Conservation (phyloP, 2,888 invertebrate species). For the Netelia melanura region DNA sequence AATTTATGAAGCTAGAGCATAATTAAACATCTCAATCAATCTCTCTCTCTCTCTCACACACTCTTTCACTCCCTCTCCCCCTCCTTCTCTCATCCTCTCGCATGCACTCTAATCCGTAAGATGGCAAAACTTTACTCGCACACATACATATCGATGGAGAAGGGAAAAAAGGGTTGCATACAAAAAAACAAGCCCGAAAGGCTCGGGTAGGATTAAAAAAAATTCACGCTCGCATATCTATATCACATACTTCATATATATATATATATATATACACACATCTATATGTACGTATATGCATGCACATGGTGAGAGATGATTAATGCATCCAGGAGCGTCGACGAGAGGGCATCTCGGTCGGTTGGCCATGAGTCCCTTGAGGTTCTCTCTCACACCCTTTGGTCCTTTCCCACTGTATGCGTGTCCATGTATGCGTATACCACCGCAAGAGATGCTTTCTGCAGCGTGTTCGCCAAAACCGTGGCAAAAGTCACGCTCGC, state of each 20-base stretch:
- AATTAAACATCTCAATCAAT: too few species aligned
- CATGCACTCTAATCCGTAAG: background rate
- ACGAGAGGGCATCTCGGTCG: conserved; percentile 51
- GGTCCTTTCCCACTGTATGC: background rate
- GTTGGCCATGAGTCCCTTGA: conserved; percentile 35
- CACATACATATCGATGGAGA: background rate
- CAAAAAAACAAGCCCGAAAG: too few species aligned
- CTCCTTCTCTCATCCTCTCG: background rate
- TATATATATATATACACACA: background rate
- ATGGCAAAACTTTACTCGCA: background rate
- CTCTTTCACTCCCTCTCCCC: background rate
- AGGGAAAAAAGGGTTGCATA: too few species aligned
- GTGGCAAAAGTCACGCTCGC: conserved; percentile 46
- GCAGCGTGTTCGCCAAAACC: conserved; percentile 32
- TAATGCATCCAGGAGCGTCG: conserved; percentile 78
- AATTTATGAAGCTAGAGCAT: too few species aligned
- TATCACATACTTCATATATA: background rate
- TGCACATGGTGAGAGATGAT: conserved; percentile 74
- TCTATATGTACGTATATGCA: background rate
- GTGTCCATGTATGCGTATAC: background rate
- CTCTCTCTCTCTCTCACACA: background rate
- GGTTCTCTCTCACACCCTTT: conserved; percentile 5
- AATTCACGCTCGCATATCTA: too few species aligned
- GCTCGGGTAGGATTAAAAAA: too few species aligned
- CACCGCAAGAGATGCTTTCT: conserved; percentile 5